Percentiles rank a stretch among this genome's conserved stretches.
These are phyloP conservation scores for Kuschelorhynchus macadamiae DNA, from an alignment of 2,888 invertebrate genomes.

Conservation along the genomic window DNA sequence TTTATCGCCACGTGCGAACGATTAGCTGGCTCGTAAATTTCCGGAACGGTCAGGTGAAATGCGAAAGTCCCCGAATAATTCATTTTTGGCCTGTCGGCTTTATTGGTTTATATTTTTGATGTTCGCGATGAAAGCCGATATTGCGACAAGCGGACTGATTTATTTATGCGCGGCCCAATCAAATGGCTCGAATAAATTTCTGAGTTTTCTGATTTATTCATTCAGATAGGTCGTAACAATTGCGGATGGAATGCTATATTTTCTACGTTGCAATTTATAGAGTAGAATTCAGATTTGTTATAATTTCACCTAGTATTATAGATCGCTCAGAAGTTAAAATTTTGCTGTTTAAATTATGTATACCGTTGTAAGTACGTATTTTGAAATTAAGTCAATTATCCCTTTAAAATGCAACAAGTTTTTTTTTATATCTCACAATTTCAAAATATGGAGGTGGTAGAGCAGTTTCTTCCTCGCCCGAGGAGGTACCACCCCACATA, in stretches of 20 bases:
- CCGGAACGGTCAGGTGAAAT: conserved; percentile 50
- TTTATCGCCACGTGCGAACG: conserved; percentile 51
- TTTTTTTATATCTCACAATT: too few species aligned
- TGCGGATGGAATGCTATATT: neutral
- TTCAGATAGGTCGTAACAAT: neutral
- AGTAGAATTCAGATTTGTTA: too few species aligned
- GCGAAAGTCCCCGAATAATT: conserved; percentile 49
- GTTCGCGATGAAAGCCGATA: conserved; percentile 30
- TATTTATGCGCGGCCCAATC: conserved; percentile 22
- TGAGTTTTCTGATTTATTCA: neutral
- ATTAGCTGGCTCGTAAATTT: conserved; percentile 49
- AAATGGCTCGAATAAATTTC: conserved; percentile 10
- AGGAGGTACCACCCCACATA: too few species aligned
- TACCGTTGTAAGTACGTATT: too few species aligned
- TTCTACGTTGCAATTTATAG: too few species aligned
- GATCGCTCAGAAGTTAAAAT: too few species aligned
- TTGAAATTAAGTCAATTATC: too few species aligned
- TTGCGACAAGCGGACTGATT: conserved; percentile 12
- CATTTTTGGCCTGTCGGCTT: conserved; percentile 46
- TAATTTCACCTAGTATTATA: too few species aligned
- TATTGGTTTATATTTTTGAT: conserved; percentile 50
- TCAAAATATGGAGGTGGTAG: too few species aligned
- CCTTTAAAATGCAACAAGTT: too few species aligned
- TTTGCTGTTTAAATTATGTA: too few species aligned
- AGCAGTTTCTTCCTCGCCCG: too few species aligned